Evolutionary conservation across 1,140 invertebrate genomes (phyloP).

Genomic region (Drosophila pallidifrons): DNA sequence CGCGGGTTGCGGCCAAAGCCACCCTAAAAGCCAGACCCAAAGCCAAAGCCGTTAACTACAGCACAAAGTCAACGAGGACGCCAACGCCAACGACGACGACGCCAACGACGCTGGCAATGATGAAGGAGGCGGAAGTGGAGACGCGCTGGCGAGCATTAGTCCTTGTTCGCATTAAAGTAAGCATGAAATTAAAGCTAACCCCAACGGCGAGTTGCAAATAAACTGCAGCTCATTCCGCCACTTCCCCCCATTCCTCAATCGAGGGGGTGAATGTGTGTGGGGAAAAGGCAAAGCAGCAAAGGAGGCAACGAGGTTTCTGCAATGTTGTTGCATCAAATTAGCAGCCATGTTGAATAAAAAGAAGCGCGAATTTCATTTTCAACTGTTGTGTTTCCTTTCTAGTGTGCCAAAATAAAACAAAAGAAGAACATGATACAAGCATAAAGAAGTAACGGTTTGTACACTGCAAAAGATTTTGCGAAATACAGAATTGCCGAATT

Average conservation of each 20-base stretch:
- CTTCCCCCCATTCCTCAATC: not conserved
- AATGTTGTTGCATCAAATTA: constrained; percentile 81
- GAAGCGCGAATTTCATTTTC: constrained; percentile 66
- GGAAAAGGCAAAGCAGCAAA: not conserved
- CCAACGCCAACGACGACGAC: not conserved
- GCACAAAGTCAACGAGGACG: constrained; percentile 69
- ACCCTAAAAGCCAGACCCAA: constrained; percentile 51
- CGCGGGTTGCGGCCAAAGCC: constrained; percentile 58
- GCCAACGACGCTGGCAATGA: not conserved
- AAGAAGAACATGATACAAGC: constrained; percentile 41
- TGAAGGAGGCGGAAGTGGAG: not conserved
- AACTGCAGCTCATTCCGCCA: constrained; percentile 48
- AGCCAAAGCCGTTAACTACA: constrained; percentile 79
- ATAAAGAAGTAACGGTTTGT: constrained; percentile 8
- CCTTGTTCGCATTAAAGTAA: constrained; percentile 81
- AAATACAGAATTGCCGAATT: no score
- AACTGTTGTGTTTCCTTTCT: constrained; percentile 45
- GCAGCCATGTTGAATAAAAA: constrained; percentile 75
- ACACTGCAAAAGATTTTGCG: not conserved
- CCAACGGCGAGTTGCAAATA: constrained; percentile 67
- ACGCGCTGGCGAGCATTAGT: constrained; percentile 17
- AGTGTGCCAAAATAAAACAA: constrained; percentile 42
- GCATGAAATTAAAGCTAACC: constrained; percentile 82
- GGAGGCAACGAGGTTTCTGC: constrained; percentile 43
- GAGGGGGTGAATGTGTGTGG: not conserved